These are phyloP conservation scores for Plagodis pulveraria DNA, from an alignment of 2,888 invertebrate genomes.

Conservation along the genomic window DNA sequence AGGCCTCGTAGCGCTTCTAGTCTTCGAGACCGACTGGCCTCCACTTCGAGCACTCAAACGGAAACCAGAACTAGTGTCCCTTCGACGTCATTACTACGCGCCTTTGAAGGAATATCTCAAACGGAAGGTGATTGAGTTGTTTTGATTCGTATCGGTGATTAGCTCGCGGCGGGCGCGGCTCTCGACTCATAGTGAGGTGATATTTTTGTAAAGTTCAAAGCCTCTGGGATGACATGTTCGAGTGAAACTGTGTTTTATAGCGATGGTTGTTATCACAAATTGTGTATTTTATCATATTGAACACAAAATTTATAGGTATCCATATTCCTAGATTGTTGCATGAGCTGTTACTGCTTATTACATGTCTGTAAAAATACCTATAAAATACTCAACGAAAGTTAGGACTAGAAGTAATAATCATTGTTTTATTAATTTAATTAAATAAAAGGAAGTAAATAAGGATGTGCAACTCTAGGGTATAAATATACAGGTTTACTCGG, in stretches of 20 bases:
- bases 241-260: constrained; percentile 8
- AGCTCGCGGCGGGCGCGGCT: background rate
- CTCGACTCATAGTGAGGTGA: constrained; percentile 22
- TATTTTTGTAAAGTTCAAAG: constrained; percentile 26
- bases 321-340: no score
- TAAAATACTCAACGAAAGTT: no score
- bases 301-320: no score
- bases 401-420: no score
- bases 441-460: no score
- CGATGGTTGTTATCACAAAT: no score
- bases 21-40: constrained; percentile 92
- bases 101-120: constrained; percentile 92
- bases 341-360: no score
- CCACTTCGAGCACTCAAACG: constrained; percentile 88
- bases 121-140: constrained; percentile 86
- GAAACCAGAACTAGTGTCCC: constrained; percentile 90
- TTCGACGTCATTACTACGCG: constrained; percentile 92
- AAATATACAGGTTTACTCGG: constrained; percentile 16
- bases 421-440: no score
- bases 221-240: constrained; percentile 21
- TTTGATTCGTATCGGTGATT: constrained; percentile 71
- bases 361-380: no score
- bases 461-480: background rate
- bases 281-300: no score
- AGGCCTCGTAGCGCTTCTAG: constrained; percentile 87